A percentile compares a stretch with the other conserved stretches of the same genome.
phyloP scores from a whole-genome alignment of 2,888 invertebrate species.

The Oxystoma pomonae region DNA sequence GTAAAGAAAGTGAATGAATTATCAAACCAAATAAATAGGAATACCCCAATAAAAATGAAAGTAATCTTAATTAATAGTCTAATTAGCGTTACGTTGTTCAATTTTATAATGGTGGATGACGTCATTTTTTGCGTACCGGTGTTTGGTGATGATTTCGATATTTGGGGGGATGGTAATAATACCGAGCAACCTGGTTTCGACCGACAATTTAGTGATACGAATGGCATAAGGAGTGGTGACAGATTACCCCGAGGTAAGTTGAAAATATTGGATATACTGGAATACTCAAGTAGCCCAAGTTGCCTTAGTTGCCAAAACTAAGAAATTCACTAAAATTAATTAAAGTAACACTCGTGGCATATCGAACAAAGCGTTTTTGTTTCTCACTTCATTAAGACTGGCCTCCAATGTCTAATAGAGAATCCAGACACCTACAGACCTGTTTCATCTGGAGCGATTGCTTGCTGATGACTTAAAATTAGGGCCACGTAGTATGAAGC shows the following conservation, averaged over 20 bases:
- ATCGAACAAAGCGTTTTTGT: too few relatives aligned
- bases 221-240: conserved; percentile 9
- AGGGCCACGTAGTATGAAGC: too few relatives aligned
- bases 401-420: too few relatives aligned
- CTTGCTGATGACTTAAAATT: too few relatives aligned
- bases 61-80: not conserved
- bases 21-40: not conserved
- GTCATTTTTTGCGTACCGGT: conserved; percentile 11
- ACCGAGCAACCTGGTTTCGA: conserved; percentile 4
- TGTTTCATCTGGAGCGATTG: too few relatives aligned
- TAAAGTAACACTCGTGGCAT: too few relatives aligned
- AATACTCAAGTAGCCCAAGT: too few relatives aligned
- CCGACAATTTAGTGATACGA: conserved; percentile 2
- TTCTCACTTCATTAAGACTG: too few relatives aligned
- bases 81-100: not conserved
- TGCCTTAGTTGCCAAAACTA: too few relatives aligned
- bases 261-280: conserved; percentile 2
- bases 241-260: conserved; percentile 35
- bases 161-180: conserved; percentile 30
- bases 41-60: not conserved
- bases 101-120: conserved; percentile 2
- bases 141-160: conserved; percentile 27
- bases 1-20: too few relatives aligned
- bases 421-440: too few relatives aligned
- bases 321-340: too few relatives aligned